Evolutionary conservation across 2,888 invertebrate genomes (phyloP).

Genomic region (Tortrix viridana): DNA sequence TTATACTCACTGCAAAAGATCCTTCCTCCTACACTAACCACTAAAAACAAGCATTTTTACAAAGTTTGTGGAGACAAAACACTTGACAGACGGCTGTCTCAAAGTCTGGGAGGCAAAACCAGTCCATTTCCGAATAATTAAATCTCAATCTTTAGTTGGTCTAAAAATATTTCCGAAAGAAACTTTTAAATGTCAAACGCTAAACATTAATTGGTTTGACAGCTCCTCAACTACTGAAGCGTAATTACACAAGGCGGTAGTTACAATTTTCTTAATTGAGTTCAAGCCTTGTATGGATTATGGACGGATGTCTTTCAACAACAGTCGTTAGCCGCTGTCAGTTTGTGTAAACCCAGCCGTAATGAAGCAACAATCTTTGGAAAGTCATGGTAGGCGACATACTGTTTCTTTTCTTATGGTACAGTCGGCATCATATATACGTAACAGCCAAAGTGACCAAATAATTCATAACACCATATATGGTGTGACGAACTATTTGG

Average conservation of each 20-base stretch:
- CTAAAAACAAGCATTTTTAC: no score
- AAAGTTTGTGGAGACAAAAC: no score
- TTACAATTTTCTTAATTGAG: conserved; percentile 25
- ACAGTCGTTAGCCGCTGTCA: conserved; percentile 23
- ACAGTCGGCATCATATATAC: no score
- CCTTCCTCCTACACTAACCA: no score
- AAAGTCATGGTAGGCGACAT: neutral
- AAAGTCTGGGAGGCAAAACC: no score
- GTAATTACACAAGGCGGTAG: conserved; percentile 10
- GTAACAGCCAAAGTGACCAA: no score
- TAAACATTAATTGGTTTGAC: conserved; percentile 9
- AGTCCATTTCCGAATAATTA: no score
- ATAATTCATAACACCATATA: no score
- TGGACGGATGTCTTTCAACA: conserved; percentile 21
- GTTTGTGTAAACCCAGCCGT: conserved; percentile 7
- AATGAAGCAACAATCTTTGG: neutral
- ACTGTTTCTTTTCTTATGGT: no score
- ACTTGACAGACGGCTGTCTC: no score
- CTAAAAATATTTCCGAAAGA: neutral
- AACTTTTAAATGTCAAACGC: neutral
- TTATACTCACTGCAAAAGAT: no score
- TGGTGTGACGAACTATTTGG: no score
- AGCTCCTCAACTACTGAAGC: conserved; percentile 8
- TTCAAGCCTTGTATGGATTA: conserved; percentile 23
- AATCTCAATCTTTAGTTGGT: neutral